Evolutionary conservation across 1,140 invertebrate genomes (phyloP), one percentile per base, ranked within the genome.

Genomic region (Aphaenogaster floridana): DNA sequence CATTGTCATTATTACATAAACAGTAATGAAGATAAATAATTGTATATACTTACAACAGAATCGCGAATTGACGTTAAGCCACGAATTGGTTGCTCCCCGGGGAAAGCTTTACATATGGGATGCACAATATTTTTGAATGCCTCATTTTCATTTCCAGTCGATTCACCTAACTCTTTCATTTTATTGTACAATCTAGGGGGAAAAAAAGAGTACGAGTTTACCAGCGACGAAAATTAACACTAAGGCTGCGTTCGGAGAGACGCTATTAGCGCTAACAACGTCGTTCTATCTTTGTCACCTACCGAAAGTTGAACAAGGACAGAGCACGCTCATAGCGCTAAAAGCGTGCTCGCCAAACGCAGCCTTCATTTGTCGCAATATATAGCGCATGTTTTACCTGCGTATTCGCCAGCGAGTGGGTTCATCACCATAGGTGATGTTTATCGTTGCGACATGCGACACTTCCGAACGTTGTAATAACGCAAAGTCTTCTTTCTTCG

Each of bases 391-490:
- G 8, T 74, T 61, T 88, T 78, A 95, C 95, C 95, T 93, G 69
- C 95, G 94, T 86, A 95, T 93, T 86, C 95, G 89, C 88, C 93
- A 94, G 42, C 95, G 92, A 42, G 95, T 94, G 39, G 95, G 95
- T 87, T 95, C 95, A 86, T 95, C 95, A 4, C 94, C 95, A 68
- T 95, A 91, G 8, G 89, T 95, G 11, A 95, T 92, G 69, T 92
- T 93, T 52, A 95, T 81, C 7, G 94, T 95, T 74, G 94, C 95
- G 42, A 95, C 93, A 57, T 95, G 94, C 3, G 93, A 92, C 36
- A 94, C 93, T 9, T 94, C 92, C 1, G 90, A 89, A 68, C 92
- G 90, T 78, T 86, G 91, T 0, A 95, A 52, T 45, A 88, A 66
- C 45, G 89, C 88, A 36, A 95, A 66, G 45, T 95, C 95, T 77